Conservation (phyloP, 2,888 invertebrate genomes). For the Drosophila tanythrix region DNA sequence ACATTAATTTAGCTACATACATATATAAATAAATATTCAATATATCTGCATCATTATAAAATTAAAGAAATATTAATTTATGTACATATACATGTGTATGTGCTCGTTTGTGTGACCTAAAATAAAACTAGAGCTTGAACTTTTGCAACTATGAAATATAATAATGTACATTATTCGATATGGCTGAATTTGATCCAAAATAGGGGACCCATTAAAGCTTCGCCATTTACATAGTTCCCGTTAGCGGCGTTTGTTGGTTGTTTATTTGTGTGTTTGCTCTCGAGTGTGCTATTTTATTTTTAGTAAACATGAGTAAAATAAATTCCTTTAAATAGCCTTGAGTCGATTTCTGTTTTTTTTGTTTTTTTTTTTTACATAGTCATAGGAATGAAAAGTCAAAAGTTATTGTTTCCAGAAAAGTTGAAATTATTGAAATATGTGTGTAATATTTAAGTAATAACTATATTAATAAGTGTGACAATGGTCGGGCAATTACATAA, state of each 20-base stretch:
- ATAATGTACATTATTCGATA: constrained; percentile 61
- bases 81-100: constrained; percentile 27
- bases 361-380: constrained; percentile 5
- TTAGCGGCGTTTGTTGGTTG: constrained; percentile 24
- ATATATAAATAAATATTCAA: constrained; percentile 48
- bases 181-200: constrained; percentile 46
- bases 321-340: constrained; percentile 20
- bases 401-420: constrained; percentile 8
- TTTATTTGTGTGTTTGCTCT: constrained; percentile 11
- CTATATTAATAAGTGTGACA: constrained; percentile 9
- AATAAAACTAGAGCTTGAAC: constrained; percentile 27
- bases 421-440: constrained; percentile 1
- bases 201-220: constrained; percentile 41
- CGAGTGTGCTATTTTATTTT: not conserved
- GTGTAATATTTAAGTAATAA: constrained; percentile 6
- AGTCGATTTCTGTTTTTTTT: not conserved
- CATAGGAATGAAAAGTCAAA: constrained; percentile 23
- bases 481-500: not conserved
- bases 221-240: constrained; percentile 40
- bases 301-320: constrained; percentile 13
- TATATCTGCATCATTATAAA: constrained; percentile 33
- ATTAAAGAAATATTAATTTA: constrained; percentile 38
- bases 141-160: constrained; percentile 45
- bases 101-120: constrained; percentile 15
- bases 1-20: constrained; percentile 62